Evolutionary conservation across 2,113 vertebrate species (phyloP), one percentile per base, ranked within the genome.

Genomic region (Muntiacus reevesi): DNA sequence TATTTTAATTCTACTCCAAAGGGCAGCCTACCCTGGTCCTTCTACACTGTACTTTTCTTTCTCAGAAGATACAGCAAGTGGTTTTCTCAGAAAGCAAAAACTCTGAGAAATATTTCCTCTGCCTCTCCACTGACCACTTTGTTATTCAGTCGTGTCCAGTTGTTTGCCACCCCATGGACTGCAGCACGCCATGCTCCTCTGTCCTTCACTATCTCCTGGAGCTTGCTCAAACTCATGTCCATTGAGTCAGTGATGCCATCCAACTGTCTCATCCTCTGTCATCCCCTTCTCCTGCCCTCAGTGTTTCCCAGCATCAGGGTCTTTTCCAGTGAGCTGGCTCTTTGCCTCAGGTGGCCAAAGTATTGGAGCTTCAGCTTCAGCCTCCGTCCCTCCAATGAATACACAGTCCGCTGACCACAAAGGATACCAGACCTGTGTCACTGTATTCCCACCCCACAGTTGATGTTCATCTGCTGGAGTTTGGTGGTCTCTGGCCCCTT

Each of bases 71-170:
- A 76, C 14, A 50, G 4, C 19, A 60, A 76, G 5, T 50, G 23
- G 74, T 94, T 57, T 50, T 40, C 33, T 60, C 54, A 30, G 15
- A 76, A 96, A 85, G 9, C 36, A 59, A 33, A 97, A 86, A 28
- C 36, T 16, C 67, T 55, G 40, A 10, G 47, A 86, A 94, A 74
- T 8, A 33, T 12, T 28, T 8, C 71, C 6, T 21, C 55, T 55
- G 16, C 30, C 60, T n/a, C 16, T 33, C 33, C 5, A 1, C 19
- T 67, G 55, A 67, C 43, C 71, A 84, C 62, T 43, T 43, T 15
- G 36, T 43, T 76, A 10, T 6, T 76, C 21, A 43, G 36, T 76
- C 23, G 0, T 76, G 23, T 43, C 23, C 40, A 43, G 0, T 2
- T 76, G 11, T 43, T 76, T 43, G 36, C 36, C 25, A 7, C 12